These are phyloP conservation scores for Coelopa frigida DNA, from an alignment of 1,140 invertebrate species.

Conservation along the genomic window DNA sequence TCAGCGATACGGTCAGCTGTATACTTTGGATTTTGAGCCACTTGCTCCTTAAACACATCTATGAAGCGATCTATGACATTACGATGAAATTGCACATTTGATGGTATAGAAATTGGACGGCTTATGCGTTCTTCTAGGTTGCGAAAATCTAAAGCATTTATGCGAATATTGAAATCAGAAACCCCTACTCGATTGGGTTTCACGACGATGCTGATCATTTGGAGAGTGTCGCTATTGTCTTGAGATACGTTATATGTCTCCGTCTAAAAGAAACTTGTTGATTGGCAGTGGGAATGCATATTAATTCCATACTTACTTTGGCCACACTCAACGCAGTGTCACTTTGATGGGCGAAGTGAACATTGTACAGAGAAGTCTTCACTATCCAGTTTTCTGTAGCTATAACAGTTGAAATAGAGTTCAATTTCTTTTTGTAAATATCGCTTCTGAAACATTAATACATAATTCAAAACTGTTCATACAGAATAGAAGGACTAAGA, in stretches of 20 bases:
- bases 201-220: constrained; percentile 77
- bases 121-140: constrained; percentile 70
- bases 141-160: constrained; percentile 70
- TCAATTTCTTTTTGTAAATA: constrained; percentile 54
- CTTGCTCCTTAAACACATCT: constrained; percentile 70
- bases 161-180: constrained; percentile 57
- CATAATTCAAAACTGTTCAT: background rate
- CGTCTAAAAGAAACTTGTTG: constrained; percentile 48
- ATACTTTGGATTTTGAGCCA: constrained; percentile 64
- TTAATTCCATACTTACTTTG: constrained; percentile 46
- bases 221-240: constrained; percentile 56
- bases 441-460: constrained; percentile 20
- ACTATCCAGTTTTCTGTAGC: constrained; percentile 86
- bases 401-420: constrained; percentile 61
- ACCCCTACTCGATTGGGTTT: constrained; percentile 52
- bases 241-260: constrained; percentile 65
- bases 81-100: constrained; percentile 71
- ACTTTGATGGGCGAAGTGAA: constrained; percentile 68
- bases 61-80: constrained; percentile 76
- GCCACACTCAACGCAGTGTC: constrained; percentile 68
- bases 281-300: background rate
- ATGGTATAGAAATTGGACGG: constrained; percentile 64
- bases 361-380: constrained; percentile 67
- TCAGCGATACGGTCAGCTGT: constrained; percentile 63
- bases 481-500: constrained; percentile 11